Base-by-base conservation (phyloP, 2,888 invertebrate species). In the Gibbula magus region DNA sequence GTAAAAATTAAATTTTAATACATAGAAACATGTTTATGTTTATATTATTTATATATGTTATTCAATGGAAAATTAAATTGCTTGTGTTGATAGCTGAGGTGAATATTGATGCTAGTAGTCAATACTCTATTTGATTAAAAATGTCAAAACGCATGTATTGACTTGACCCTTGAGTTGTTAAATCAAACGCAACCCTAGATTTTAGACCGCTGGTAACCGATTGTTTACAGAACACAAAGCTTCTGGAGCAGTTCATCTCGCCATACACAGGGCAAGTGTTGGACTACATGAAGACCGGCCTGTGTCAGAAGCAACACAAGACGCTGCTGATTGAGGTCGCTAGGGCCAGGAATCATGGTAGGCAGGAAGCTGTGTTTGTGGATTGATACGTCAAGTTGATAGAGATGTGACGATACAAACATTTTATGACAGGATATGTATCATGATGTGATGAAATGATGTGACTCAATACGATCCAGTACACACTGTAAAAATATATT, bases 201-300 rank as follows among this genome's bases (percentile, higher is more conserved):
- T 76, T 53, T 81, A 61, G 45, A 45, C 10, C 10, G 20, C 8
- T 7, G n/a, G 56, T 39, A 73, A n/a, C 20, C 73, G 39, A 79
- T 81, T 75, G 22, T 75, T 86, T 88, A 29, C 88, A 92, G 92
- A 91, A 93, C 85, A 66, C 86, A n/a, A 87, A 96, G 79, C 93
- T 99, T 66, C 92, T 99, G 70, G 95, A 97, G 86, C 98, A 98
- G 92, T 98, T 99, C 92, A 96, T 98, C 87, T 96, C 96, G 2
- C 95, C 96, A 51, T 94, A 96, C 88, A 97, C 96, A 83, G 98
- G 98, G 25, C 95, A 95, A 92, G 94, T 95, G 13, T 83, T 94
- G 0, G 85, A 87, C 5, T 85, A 88, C 32, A 86, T 83, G 84
- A 91, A 88, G 88, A 93, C 91, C 53, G 90, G 94, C 96, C 73